Evolutionary conservation across 2,888 invertebrate species (phyloP).

Genomic region (Eilema depressum): DNA sequence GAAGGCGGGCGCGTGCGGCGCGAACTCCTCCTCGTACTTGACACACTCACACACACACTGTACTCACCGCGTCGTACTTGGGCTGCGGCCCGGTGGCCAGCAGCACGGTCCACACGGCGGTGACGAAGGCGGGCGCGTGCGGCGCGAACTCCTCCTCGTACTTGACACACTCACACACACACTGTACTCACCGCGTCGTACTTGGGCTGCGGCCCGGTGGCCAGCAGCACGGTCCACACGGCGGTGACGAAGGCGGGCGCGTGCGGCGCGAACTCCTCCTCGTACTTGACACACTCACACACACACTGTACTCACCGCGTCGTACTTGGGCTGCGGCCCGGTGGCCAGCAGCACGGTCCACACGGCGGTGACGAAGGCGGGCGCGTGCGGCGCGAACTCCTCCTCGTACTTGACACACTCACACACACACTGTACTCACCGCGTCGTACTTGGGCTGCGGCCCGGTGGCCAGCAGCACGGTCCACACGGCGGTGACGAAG

Average conservation of each 20-base stretch:
- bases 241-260: conserved; percentile 97
- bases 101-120: conserved; percentile 96
- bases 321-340: conserved; percentile 95
- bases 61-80: conserved; percentile 95
- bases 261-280: conserved; percentile 97
- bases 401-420: conserved; percentile 99
- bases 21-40: conserved; percentile 99
- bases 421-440: conserved; percentile 93
- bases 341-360: conserved; percentile 97
- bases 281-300: conserved; percentile 99
- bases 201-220: conserved; percentile 94
- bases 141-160: conserved; percentile 99
- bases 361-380: conserved; percentile 96
- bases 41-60: conserved; percentile 98
- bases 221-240: conserved; percentile 96
- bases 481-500: conserved; percentile 98
- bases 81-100: conserved; percentile 94
- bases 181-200: conserved; percentile 93
- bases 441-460: conserved; percentile 96
- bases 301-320: conserved; percentile 93
- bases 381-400: conserved; percentile 96
- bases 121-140: conserved; percentile 97
- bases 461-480: conserved; percentile 94
- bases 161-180: conserved; percentile 98
- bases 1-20: conserved; percentile 94